Percentiles rank a stretch among this genome's conserved stretches.
These are phyloP conservation scores for Heteromyza rotundicornis DNA, from an alignment of 2,888 invertebrate species.

Conservation along the genomic window DNA sequence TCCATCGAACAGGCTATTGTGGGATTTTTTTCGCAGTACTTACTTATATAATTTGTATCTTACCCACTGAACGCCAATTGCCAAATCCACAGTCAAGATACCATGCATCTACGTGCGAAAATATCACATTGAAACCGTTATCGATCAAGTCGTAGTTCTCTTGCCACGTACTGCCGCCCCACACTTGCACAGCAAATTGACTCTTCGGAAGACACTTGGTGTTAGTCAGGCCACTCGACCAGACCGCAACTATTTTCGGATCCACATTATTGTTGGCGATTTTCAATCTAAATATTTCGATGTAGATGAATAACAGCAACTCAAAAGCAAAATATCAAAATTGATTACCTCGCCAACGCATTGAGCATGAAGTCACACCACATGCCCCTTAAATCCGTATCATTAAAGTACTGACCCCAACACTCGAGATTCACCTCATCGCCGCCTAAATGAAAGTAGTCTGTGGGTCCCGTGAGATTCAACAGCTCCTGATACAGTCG, in stretches of 20 bases:
- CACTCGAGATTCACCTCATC: conserved; percentile 77
- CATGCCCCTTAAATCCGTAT: conserved; percentile 76
- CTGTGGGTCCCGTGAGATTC: conserved; percentile 75
- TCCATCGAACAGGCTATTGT: too few relatives aligned
- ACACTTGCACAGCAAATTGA: conserved; percentile 74
- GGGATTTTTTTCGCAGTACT: too few relatives aligned
- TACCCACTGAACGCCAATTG: conserved; percentile 76
- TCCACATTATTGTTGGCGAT: conserved; percentile 58
- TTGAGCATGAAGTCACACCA: conserved; percentile 81
- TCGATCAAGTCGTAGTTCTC: conserved; percentile 79
- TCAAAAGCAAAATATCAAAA: not conserved
- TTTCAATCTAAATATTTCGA: conserved; percentile 56
- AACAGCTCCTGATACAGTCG: conserved; percentile 78
- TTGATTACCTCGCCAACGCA: conserved; percentile 64
- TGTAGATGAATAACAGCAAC: not conserved
- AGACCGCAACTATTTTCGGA: conserved; percentile 67
- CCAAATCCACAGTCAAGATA: conserved; percentile 89
- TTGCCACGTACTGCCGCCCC: conserved; percentile 83
- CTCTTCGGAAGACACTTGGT: conserved; percentile 71
- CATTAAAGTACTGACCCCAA: conserved; percentile 78
- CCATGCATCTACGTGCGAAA: conserved; percentile 88
- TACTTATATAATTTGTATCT: too few relatives aligned
- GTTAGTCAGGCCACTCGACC: conserved; percentile 81
- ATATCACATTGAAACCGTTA: conserved; percentile 77
- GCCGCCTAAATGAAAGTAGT: conserved; percentile 80